Evolutionary conservation across 1,140 invertebrate species (phyloP).

Genomic region (Zaprionus taronus): DNA sequence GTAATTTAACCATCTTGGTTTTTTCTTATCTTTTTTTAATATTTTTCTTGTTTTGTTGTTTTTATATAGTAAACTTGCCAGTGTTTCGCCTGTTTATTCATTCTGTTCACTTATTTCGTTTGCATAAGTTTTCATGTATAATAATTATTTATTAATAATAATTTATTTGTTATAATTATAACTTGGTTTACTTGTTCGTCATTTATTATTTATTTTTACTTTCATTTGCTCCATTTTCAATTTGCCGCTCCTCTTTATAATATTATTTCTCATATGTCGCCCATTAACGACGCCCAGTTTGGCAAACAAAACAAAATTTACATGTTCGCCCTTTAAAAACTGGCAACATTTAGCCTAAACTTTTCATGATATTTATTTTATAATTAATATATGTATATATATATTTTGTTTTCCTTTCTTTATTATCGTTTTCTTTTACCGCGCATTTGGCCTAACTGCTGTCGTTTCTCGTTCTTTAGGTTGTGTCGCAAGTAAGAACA

Average conservation of each 20-base stretch:
- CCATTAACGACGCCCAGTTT: constrained; percentile 68
- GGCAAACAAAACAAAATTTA: constrained; percentile 76
- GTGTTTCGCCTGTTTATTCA: constrained; percentile 52
- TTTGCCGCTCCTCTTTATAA: constrained; percentile 40
- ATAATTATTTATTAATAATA: constrained; percentile 82
- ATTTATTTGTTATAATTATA: constrained; percentile 80
- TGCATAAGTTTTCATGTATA: constrained; percentile 78
- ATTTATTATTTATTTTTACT: constrained; percentile 25
- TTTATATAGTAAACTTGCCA: constrained; percentile 53
- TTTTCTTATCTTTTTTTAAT: constrained; percentile 46
- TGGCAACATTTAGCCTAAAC: constrained; percentile 63
- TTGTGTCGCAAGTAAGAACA: constrained; percentile 1
- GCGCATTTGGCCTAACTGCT: constrained; percentile 43
- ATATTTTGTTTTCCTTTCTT: constrained; percentile 28
- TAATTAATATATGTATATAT: constrained; percentile 30
- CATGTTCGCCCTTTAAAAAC: constrained; percentile 60
- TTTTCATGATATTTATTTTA: constrained; percentile 50
- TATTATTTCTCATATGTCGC: constrained; percentile 45
- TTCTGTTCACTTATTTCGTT: constrained; percentile 71
- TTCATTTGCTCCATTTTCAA: constrained; percentile 13
- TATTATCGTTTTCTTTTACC: constrained; percentile 50
- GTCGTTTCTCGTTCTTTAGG: constrained; percentile 28
- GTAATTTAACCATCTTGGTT: constrained; percentile 49
- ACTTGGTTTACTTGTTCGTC: constrained; percentile 69
- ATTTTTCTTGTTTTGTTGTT: constrained; percentile 42